Percentiles rank a stretch among this genome's conserved stretches.
These are phyloP conservation scores for Liasis olivaceus DNA, from an alignment of 2,797 vertebrate genomes.

Conservation along the genomic window DNA sequence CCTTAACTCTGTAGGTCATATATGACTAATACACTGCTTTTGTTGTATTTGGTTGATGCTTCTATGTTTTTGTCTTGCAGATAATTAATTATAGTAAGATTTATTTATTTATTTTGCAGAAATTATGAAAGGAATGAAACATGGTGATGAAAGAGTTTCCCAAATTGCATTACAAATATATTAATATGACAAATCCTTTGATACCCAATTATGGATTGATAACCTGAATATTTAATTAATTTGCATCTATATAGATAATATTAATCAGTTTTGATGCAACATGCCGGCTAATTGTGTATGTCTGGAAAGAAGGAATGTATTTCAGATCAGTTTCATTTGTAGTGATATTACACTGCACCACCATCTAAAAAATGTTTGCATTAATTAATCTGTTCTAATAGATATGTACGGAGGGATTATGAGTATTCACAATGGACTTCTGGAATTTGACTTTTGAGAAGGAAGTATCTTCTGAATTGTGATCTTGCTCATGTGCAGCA, in stretches of 20 bases:
- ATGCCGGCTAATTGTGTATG: not conserved
- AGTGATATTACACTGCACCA: not conserved
- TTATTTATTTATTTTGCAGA: not conserved
- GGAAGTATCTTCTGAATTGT: not conserved
- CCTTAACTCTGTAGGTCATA: not conserved
- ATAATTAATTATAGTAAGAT: not conserved
- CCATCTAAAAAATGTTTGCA: not conserved
- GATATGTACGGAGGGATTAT: not conserved
- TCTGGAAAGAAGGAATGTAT: not conserved
- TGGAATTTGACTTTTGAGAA: not conserved
- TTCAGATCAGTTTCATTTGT: not conserved
- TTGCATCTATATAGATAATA: not conserved
- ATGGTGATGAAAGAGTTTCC: conserved; percentile 8
- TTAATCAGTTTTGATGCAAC: not conserved
- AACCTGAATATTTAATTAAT: not conserved
- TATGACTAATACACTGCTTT: not conserved
- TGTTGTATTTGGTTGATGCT: not conserved
- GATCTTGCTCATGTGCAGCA: not conserved
- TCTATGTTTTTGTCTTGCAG: not conserved
- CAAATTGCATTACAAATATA: conserved; percentile 32
- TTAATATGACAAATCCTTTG: conserved; percentile 50
- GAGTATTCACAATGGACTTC: not conserved
- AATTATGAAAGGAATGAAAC: not conserved
- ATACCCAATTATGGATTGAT: not conserved
- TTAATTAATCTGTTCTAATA: not conserved